Conservation (phyloP, 2,888 invertebrate species). For the Eudemis profundana region DNA sequence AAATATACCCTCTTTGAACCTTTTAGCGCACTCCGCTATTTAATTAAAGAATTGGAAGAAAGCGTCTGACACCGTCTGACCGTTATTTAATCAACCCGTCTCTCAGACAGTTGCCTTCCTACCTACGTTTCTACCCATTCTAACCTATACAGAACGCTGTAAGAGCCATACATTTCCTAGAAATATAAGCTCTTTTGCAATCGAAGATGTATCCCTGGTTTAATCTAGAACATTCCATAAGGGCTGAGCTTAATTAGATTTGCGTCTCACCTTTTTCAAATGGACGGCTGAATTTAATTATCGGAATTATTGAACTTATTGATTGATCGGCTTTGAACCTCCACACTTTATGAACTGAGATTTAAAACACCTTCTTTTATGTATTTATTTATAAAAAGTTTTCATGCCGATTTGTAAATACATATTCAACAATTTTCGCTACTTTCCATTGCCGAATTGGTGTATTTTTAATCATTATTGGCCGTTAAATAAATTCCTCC, state of each 20-base stretch:
- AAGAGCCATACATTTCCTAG: not conserved
- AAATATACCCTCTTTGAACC: slow-evolving; percentile 26
- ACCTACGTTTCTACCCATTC: slow-evolving; percentile 19
- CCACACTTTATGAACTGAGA: not conserved
- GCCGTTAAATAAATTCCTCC: too few relatives aligned
- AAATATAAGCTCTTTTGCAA: not conserved
- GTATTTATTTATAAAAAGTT: not conserved
- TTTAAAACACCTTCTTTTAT: not conserved
- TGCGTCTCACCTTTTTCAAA: slow-evolving; percentile 12
- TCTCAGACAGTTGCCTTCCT: slow-evolving; percentile 22
- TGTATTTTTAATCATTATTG: too few relatives aligned
- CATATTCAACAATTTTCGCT: too few relatives aligned
- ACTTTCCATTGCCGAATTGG: too few relatives aligned
- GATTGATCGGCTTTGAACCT: not conserved
- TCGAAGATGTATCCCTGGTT: not conserved
- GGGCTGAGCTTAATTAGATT: slow-evolving; percentile 28
- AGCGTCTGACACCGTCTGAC: slow-evolving; percentile 32
- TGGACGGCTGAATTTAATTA: slow-evolving; percentile 19
- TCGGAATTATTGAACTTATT: slow-evolving; percentile 8
- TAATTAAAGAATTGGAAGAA: slow-evolving; percentile 40
- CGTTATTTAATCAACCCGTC: slow-evolving; percentile 42
- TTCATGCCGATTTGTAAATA: too few relatives aligned
- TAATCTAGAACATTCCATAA: slow-evolving; percentile 23
- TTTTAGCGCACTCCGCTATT: slow-evolving; percentile 37
- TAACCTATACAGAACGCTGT: not conserved